Base-by-base conservation (phyloP, 1,140 invertebrate genomes). In the Magallana angulata region DNA sequence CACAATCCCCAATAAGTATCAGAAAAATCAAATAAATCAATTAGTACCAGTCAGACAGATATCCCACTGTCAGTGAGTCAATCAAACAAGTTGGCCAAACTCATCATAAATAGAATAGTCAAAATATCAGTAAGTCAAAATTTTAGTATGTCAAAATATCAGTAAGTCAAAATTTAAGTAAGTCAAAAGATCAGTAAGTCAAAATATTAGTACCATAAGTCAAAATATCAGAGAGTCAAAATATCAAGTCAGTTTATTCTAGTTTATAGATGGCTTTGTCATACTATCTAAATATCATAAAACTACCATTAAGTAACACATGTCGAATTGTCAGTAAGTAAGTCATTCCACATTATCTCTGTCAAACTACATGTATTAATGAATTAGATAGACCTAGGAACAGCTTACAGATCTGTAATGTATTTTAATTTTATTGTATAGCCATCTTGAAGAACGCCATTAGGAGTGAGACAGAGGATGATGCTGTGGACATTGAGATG, bases 401-500 rank as follows among this genome's bases (percentile, higher is more conserved):
- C 5, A 62, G n/a, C 14, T 62, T 12, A 6, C 14, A 16, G n/a
- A 62, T 62, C n/a, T 62, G 24, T 7, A 8, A 71, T 30, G 24
- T 71, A 30, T 76, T 64, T 81, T 1, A 48, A 48, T 57, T 76
- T 64, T 80, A 14, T 68, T 76, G 80, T 88, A 85, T 90, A 93
- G 92, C 91, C 36, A 92, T 93, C 11, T 89, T 93, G 84, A 92
- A 88, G 11, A 93, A 92, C 87, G 92, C 92, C 48, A 92, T 92
- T 71, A 87, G 86, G 60, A 91, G 91, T 84, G 90, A 89, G 76
- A 90, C 85, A 64, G 91, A 91, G 36, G 91, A 94, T 87, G 94
- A 94, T 90, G 88, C 92, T 30, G 91, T 95, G 8, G 94, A 95
- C 90, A 91, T 95, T 12, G 94, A 95, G 90, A 95, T 95, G 92